Conservation (phyloP, 2,113 vertebrate species). For the Climacteris rufus region DNA sequence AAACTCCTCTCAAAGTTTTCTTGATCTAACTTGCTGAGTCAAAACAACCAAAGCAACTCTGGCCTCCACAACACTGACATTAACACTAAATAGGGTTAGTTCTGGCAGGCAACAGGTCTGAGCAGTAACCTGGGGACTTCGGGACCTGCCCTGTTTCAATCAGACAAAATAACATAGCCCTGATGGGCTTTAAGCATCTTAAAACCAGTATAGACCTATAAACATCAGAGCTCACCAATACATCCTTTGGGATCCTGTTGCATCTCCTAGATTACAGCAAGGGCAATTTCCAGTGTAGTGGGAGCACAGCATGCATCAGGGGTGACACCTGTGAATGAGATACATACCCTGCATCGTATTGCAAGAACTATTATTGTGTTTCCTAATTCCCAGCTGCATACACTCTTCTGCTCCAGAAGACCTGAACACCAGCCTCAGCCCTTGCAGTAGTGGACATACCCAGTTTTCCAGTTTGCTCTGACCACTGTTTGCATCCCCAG, state of each 20-base stretch:
- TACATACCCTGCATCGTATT: background rate
- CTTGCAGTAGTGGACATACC: background rate
- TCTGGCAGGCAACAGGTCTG: background rate
- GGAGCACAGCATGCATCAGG: background rate
- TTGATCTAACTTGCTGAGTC: background rate
- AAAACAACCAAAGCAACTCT: background rate
- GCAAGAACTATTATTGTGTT: background rate
- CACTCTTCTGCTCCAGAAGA: rapidly evolving
- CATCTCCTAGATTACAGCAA: background rate
- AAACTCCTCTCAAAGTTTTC: background rate
- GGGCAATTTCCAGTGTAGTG: rapidly evolving
- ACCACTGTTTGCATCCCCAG: rapidly evolving
- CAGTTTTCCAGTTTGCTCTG: background rate
- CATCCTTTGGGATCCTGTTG: background rate
- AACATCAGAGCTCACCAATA: rapidly evolving
- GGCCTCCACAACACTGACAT: rapidly evolving
- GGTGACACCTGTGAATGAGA: background rate
- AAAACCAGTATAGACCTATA: background rate
- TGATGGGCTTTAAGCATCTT: background rate
- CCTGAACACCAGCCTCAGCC: background rate
- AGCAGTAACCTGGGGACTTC: background rate
- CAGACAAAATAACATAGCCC: background rate
- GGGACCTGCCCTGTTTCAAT: background rate
- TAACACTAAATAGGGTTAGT: background rate
- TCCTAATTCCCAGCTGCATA: background rate